phyloP scores from a whole-genome alignment of 2,888 invertebrate genomes.

The Philereme vetulata region DNA sequence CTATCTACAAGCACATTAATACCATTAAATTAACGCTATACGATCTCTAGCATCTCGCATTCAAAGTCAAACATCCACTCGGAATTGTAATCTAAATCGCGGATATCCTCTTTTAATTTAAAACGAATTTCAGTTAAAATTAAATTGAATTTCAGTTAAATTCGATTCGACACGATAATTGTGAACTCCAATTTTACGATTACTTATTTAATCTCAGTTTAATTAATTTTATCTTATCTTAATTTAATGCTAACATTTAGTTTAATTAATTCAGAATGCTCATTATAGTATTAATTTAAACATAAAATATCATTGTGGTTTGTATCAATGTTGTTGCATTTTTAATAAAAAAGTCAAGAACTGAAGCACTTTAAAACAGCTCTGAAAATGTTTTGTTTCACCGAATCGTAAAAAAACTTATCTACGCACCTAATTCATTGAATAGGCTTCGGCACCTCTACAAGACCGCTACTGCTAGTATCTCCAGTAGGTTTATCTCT shows the following conservation, averaged over 20 bases:
- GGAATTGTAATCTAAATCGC: constrained; percentile 26
- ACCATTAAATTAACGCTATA: not conserved
- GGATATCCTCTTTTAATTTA: constrained; percentile 40
- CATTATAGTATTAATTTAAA: not conserved
- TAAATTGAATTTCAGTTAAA: constrained; percentile 39
- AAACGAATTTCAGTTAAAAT: constrained; percentile 42
- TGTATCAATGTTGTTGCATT: no score
- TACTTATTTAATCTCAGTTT: constrained; percentile 32
- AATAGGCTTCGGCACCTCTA: not conserved
- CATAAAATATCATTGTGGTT: no score
- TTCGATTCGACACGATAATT: constrained; percentile 39
- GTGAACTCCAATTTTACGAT: constrained; percentile 30
- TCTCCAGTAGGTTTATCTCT: not conserved
- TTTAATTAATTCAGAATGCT: not conserved
- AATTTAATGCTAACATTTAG: constrained; percentile 7
- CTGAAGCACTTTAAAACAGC: no score
- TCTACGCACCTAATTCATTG: no score
- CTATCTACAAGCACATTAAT: not conserved
- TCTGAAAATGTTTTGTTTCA: no score
- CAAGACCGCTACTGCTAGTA: not conserved
- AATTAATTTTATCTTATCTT: constrained; percentile 13
- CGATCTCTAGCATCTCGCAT: constrained; percentile 12
- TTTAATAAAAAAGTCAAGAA: no score
- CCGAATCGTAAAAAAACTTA: no score
- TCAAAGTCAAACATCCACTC: constrained; percentile 27